Conservation (phyloP, 2,113 vertebrate genomes). For the Dasyornis broadbenti region DNA sequence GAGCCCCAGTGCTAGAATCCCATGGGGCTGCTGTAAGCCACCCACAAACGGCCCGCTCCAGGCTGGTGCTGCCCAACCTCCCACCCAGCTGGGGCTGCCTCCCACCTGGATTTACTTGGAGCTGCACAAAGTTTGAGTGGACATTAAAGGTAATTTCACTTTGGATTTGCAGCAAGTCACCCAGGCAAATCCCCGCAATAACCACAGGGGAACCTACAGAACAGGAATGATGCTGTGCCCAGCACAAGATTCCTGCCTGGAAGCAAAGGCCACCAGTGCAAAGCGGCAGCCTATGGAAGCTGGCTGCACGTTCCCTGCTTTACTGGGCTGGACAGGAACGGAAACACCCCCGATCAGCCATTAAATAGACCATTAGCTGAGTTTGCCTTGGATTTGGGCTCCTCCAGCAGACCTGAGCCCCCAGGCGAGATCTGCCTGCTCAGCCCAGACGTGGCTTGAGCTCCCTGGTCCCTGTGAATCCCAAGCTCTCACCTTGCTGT, state of each 20-base stretch:
- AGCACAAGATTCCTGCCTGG: neutral
- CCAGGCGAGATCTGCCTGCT: neutral
- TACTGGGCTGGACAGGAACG: neutral
- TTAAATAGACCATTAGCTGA: neutral
- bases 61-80: neutral
- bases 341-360: neutral
- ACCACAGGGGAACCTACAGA: neutral
- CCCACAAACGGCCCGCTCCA: neutral
- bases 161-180: neutral
- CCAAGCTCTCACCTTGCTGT: conserved; percentile 80
- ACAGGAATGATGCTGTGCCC: neutral
- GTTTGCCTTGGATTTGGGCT: neutral
- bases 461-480: neutral
- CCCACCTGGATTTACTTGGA: neutral
- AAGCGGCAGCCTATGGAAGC: neutral
- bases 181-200: neutral
- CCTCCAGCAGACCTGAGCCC: neutral
- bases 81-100: neutral
- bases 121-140: neutral
- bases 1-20: neutral
- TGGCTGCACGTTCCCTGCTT: neutral
- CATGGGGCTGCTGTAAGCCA: neutral
- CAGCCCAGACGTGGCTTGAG: neutral
- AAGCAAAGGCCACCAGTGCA: neutral
- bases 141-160: neutral